Conservation (phyloP, 2,888 invertebrate genomes). For the Acrocyrtus sp. region DNA sequence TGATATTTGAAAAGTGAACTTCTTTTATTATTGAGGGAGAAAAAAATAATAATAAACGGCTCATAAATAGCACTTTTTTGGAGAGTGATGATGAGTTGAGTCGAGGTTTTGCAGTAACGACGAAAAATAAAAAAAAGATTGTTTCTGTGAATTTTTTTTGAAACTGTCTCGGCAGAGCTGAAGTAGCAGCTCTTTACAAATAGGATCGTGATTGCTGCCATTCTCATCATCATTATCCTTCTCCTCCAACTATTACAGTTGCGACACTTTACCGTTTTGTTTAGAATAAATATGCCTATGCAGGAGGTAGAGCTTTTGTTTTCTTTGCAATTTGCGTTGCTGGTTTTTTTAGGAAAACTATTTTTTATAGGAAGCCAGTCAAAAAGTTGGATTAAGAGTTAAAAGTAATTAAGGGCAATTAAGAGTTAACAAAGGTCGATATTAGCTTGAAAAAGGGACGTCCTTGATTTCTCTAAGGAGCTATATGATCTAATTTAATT, state of each 20-base stretch:
- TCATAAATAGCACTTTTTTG: neutral
- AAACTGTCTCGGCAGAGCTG: neutral
- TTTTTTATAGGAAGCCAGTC: neutral
- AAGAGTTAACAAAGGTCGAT: too few species aligned
- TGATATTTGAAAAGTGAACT: too few species aligned
- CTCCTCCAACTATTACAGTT: neutral
- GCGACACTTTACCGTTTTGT: neutral
- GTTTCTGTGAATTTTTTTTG: neutral
- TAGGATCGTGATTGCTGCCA: conserved; percentile 4
- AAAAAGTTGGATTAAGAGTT: neutral
- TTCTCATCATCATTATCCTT: too few species aligned
- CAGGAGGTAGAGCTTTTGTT: neutral
- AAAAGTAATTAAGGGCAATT: neutral
- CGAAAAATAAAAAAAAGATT: neutral
- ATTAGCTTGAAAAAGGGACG: too few species aligned
- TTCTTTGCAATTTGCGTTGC: too few species aligned
- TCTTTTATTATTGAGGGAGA: neutral
- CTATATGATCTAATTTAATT: too few species aligned
- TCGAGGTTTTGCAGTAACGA: too few species aligned
- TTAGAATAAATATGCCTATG: neutral
- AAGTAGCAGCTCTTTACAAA: neutral
- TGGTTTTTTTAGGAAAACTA: too few species aligned
- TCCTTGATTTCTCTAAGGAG: too few species aligned
- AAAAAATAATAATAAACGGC: neutral
- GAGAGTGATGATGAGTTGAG: neutral